These are phyloP conservation scores for Drosophila diplacantha DNA, from an alignment of 2,888 invertebrate species.

Conservation along the genomic window DNA sequence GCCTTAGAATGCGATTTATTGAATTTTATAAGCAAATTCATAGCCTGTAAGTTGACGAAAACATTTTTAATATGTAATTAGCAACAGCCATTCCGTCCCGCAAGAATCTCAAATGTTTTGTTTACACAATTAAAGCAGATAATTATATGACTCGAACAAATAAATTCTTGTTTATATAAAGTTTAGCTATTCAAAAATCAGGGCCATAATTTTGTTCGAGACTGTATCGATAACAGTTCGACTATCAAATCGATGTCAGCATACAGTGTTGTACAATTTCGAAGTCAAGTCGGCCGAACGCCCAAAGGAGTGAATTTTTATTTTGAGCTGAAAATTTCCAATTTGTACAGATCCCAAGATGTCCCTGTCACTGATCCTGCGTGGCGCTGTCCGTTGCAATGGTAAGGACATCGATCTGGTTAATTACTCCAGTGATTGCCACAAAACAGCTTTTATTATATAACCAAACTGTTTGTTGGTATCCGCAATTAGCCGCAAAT, in stretches of 20 bases:
- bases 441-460: conserved; percentile 59
- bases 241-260: neutral
- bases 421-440: neutral
- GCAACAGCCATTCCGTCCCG: conserved; percentile 47
- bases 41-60: conserved; percentile 37
- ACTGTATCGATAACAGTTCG: conserved; percentile 14
- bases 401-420: conserved; percentile 48
- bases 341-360: conserved; percentile 46
- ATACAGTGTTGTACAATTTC: conserved; percentile 50
- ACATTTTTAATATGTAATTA: conserved; percentile 18
- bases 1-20: conserved; percentile 47
- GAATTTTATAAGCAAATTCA: conserved; percentile 28
- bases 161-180: neutral
- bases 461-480: conserved; percentile 53
- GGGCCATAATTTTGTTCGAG: neutral
- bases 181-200: neutral
- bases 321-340: conserved; percentile 39
- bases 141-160: conserved; percentile 32
- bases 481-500: conserved; percentile 48
- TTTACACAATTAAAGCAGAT: conserved; percentile 45
- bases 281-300: conserved; percentile 6
- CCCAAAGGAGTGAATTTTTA: conserved; percentile 12
- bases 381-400: conserved; percentile 69
- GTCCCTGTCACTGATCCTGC: conserved; percentile 68
- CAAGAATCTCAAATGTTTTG: conserved; percentile 57